Conservation (phyloP, 2,797 vertebrate species). For the Austrolebias charrua region DNA sequence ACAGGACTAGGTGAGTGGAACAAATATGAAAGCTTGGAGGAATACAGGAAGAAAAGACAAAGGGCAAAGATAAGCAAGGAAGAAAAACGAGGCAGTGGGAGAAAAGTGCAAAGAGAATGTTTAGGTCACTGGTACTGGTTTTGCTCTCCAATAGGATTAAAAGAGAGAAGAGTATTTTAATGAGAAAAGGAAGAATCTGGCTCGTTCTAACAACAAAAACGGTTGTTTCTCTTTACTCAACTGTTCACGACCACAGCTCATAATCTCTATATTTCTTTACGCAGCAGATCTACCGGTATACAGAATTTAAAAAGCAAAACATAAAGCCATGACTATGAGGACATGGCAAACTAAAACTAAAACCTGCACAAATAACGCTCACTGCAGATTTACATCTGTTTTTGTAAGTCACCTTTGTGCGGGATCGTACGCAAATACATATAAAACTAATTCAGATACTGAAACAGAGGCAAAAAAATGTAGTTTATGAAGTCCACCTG, state of each 20-base stretch:
- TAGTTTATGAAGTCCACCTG: constrained; percentile 48
- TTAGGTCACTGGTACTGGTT: constrained; percentile 37
- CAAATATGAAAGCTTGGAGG: constrained; percentile 24
- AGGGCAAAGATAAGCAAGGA: constrained; percentile 37
- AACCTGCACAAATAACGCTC: constrained; percentile 1
- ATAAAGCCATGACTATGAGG: constrained; percentile 16
- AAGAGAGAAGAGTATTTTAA: constrained; percentile 30
- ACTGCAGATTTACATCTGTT: neutral
- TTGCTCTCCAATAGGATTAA: constrained; percentile 55
- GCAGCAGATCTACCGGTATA: neutral
- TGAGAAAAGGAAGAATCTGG: constrained; percentile 25
- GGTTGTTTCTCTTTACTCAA: constrained; percentile 44
- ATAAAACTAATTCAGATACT: neutral
- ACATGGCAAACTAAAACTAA: neutral
- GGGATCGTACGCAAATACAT: constrained; percentile 3
- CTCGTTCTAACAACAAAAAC: constrained; percentile 15
- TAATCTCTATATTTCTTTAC: no score
- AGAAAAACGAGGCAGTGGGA: constrained; percentile 11
- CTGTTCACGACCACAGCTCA: constrained; percentile 23
- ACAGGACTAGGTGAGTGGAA: constrained; percentile 32
- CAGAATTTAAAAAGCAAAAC: constrained; percentile 18
- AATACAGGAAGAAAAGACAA: constrained; percentile 36
- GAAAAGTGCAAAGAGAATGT: constrained; percentile 29
- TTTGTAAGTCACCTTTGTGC: neutral
- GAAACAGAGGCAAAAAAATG: constrained; percentile 42